A percentile compares a stretch with the other conserved stretches of the same genome.
Conservation (phyloP, 2,888 invertebrate genomes). For the Coelopa pilipes region DNA sequence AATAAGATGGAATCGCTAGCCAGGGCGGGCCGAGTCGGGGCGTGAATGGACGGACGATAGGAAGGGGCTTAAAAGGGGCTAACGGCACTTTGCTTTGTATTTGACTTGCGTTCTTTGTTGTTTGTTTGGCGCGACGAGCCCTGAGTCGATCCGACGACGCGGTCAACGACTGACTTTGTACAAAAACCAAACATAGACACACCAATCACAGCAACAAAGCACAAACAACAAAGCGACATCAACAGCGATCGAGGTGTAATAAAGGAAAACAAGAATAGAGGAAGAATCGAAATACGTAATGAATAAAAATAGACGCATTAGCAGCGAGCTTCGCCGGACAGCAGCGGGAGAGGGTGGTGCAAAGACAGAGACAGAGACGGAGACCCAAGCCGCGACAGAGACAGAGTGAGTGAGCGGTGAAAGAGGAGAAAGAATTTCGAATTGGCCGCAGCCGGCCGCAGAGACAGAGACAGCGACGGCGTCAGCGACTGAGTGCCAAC, state of each 20-base stretch:
- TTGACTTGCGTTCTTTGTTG: no score
- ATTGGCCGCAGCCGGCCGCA: slow-evolving; percentile 25
- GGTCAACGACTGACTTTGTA: no score
- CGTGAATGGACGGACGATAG: no score
- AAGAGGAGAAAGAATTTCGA: slow-evolving; percentile 17
- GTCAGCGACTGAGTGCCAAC: slow-evolving; percentile 1
- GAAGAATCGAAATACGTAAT: slow-evolving; percentile 54
- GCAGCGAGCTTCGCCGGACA: slow-evolving; percentile 57
- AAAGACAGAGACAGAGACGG: slow-evolving; percentile 1
- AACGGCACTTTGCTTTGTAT: no score
- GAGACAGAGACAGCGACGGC: no score
- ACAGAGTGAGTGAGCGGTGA: background rate
- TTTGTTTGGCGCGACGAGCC: no score
- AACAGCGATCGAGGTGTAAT: background rate
- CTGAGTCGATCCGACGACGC: no score
- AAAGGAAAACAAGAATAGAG: background rate
- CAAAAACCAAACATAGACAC: background rate
- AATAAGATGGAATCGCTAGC: no score
- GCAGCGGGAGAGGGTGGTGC: slow-evolving; percentile 48
- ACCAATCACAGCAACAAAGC: background rate
- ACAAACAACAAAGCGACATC: slow-evolving; percentile 12
- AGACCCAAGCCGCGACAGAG: no score
- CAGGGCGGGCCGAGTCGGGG: no score
- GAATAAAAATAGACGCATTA: slow-evolving; percentile 60
- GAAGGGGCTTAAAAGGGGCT: no score